phyloP scores from a whole-genome alignment of 2,888 invertebrate genomes.

The Rhimphoctona megacephalus region DNA sequence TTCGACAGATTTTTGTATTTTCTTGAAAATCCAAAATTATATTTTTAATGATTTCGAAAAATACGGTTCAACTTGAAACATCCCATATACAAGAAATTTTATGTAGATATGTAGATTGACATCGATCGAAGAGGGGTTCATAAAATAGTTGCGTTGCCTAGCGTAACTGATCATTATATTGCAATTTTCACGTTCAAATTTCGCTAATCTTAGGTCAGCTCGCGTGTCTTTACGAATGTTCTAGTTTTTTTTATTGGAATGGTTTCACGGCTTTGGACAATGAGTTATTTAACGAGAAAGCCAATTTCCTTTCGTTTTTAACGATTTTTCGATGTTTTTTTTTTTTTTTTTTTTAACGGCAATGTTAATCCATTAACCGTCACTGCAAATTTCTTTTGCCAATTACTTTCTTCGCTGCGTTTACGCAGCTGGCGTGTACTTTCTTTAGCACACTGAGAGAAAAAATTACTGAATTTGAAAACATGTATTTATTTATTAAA shows the following conservation, averaged over 20 bases:
- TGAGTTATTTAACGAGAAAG: conserved; percentile 14
- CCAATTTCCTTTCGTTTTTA: conserved; percentile 13
- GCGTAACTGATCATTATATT: not conserved
- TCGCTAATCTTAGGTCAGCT: not conserved
- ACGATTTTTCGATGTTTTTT: conserved; percentile 28
- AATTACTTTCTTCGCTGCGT: conserved; percentile 27
- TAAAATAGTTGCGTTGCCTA: not conserved
- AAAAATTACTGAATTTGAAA: too few species aligned
- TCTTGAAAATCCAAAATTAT: not conserved
- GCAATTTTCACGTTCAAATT: conserved; percentile 16
- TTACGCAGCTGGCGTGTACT: conserved; percentile 37
- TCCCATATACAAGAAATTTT: not conserved
- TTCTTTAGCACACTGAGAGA: too few species aligned
- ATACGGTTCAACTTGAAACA: not conserved
- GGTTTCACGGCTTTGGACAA: not conserved
- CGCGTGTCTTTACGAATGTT: conserved; percentile 19
- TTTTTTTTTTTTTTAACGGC: not conserved
- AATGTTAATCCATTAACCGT: conserved; percentile 11
- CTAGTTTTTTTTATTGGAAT: conserved; percentile 8
- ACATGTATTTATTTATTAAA: too few species aligned
- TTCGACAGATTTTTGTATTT: not conserved
- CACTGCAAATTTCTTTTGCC: conserved; percentile 18
- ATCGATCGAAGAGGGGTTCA: not conserved
- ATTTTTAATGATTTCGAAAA: not conserved
- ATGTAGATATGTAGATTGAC: not conserved